phyloP scores from a whole-genome alignment of 2,888 invertebrate genomes.

The Apoderus coryli region DNA sequence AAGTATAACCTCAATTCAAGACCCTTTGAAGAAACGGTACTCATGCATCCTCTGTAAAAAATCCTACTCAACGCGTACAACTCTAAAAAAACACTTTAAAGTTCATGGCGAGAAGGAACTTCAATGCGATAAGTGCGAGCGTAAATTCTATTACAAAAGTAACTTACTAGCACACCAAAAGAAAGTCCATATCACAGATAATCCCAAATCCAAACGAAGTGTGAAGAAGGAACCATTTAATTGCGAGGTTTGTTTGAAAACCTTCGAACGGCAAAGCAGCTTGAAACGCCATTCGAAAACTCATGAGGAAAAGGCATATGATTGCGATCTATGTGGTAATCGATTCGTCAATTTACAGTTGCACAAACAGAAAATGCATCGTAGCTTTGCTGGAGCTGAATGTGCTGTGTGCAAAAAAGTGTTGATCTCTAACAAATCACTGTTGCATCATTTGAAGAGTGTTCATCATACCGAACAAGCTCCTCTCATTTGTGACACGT shows the following conservation, averaged over 20 bases:
- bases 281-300: conserved; percentile 16
- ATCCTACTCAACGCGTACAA: conserved; percentile 6
- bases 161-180: conserved; percentile 19
- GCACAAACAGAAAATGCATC: too few relatives aligned
- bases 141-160: conserved; percentile 12
- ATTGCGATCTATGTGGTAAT: too few relatives aligned
- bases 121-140: conserved; percentile 14
- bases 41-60: too few relatives aligned
- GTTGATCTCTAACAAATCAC: too few relatives aligned
- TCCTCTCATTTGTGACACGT: too few relatives aligned
- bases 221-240: too few relatives aligned
- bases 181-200: not conserved
- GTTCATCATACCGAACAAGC: too few relatives aligned
- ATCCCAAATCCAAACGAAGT: conserved; percentile 1
- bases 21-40: too few relatives aligned
- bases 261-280: conserved; percentile 16
- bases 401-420: not conserved
- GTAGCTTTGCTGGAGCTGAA: too few relatives aligned
- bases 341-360: too few relatives aligned
- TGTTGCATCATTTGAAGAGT: too few relatives aligned
- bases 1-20: too few relatives aligned
- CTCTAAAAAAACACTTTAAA: conserved; percentile 12
- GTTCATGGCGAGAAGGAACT: conserved; percentile 10
- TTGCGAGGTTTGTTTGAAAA: conserved; percentile 19
- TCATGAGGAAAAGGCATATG: conserved; percentile 10